Evolutionary conservation across 2,113 vertebrate species (phyloP), one percentile per base, ranked within the genome.

Genomic region (Callocephalon fimbriatum): DNA sequence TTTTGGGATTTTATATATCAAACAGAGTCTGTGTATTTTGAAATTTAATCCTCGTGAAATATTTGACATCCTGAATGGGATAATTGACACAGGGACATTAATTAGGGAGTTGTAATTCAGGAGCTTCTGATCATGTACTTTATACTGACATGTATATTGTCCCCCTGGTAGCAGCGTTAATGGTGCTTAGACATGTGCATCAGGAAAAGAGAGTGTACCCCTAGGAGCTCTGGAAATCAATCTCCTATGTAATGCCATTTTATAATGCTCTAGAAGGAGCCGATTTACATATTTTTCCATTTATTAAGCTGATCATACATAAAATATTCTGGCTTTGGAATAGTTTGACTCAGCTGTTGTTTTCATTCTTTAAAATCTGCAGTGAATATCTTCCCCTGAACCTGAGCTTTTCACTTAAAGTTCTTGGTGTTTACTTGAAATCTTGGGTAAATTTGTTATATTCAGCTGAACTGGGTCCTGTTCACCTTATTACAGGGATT

Each of bases 101-200:
- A 96, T 94, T 95, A 94, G 45, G 62, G 89, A 91, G 78, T 22
- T 94, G 75, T 83, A 95, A 95, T 95, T 93, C 94, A 95, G 78
- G 71, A 81, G 88, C 51, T 88, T 93, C 78, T 92, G 93, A 96
- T 96, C 58, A 82, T 37, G 42, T 92, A 76, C 76, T 95, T 93
- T 94, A 92, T 89, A 68, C 53, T 95, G 75, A 92, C 86, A 92
- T 62, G 29, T 95, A 71, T 95, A 95, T 95, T 85, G 45, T 96
- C 45, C 90, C 80, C 70, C 59, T 96, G 93, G 76, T 86, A 96
- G 76, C 79, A 44, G 45, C 37, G 68, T 90, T 95, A 97, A 95
- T 88, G 82, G 54, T 83, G 90, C 90, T 95, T 81, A 95, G 86
- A 86, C 86, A 53, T 80, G 61, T 90, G 79, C 45, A 88, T 83